phyloP scores from a whole-genome alignment of 2,888 invertebrate genomes.

The Zhuqinia jingwanae region DNA sequence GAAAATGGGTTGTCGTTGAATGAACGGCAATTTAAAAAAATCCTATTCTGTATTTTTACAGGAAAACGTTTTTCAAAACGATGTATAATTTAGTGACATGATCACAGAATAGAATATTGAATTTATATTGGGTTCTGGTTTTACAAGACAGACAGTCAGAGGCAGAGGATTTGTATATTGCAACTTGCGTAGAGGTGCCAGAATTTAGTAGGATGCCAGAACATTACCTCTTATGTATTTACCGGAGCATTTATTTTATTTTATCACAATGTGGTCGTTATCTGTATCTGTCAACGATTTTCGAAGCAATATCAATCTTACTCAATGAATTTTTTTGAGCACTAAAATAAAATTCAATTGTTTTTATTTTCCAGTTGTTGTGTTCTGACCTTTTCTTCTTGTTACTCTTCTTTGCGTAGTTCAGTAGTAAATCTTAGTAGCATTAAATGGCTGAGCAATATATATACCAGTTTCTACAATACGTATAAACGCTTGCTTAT shows the following conservation, averaged over 20 bases:
- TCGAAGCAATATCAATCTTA: slow-evolving; percentile 13
- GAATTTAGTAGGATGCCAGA: too few species aligned
- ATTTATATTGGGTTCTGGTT: too few species aligned
- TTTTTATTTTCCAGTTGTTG: not conserved
- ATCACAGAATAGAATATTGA: not conserved
- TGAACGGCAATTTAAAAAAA: too few species aligned
- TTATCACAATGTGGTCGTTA: not conserved
- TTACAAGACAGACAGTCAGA: not conserved
- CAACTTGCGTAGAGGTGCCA: too few species aligned
- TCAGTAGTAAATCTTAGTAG: not conserved
- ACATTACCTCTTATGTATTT: not conserved
- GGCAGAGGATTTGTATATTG: not conserved
- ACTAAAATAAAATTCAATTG: not conserved
- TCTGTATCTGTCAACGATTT: slow-evolving; percentile 22
- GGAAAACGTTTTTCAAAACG: too few species aligned
- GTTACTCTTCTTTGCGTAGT: not conserved
- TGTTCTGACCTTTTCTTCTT: not conserved
- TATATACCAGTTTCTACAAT: not conserved
- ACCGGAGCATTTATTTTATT: too few species aligned
- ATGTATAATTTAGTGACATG: too few species aligned
- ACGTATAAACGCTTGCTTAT: not conserved
- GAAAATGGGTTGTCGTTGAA: too few species aligned
- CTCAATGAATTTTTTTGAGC: not conserved
- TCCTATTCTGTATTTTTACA: too few species aligned
- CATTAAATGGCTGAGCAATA: not conserved